A percentile compares a stretch with the other conserved stretches of the same genome.
Evolutionary conservation across 2,888 invertebrate genomes (phyloP).

Genomic region (Bombylius discolor): DNA sequence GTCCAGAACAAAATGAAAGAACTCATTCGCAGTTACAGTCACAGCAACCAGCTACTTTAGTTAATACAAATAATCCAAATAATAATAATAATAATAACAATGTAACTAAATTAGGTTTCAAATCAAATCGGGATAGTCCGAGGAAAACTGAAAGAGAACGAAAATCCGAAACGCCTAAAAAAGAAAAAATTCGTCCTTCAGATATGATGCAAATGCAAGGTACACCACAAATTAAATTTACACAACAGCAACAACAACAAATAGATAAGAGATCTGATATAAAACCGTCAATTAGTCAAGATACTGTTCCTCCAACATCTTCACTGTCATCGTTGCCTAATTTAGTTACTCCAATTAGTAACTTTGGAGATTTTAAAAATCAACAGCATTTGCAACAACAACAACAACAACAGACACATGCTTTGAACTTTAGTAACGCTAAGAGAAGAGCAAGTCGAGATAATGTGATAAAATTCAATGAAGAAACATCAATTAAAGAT

Average conservation of each 20-base stretch:
- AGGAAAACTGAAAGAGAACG: slow-evolving; percentile 24
- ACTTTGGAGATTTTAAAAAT: not conserved
- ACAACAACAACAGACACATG: not conserved
- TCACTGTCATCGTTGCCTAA: not conserved
- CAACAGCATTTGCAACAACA: not conserved
- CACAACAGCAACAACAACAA: slow-evolving; percentile 9
- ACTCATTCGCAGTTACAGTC: slow-evolving; percentile 8
- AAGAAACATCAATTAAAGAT: slow-evolving; percentile 10
- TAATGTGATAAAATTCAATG: not conserved
- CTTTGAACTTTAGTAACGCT: slow-evolving; percentile 6
- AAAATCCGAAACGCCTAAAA: slow-evolving; percentile 24
- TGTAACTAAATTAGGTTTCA: slow-evolving; percentile 13
- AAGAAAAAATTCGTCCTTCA: slow-evolving; percentile 28
- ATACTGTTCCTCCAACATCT: not conserved
- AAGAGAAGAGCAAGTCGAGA: slow-evolving; percentile 5
- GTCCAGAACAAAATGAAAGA: slow-evolving; percentile 35
- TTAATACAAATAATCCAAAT: slow-evolving; percentile 9
- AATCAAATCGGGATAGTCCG: slow-evolving; percentile 28
- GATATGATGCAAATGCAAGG: not conserved
- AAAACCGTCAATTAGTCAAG: not conserved
- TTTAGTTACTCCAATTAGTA: not conserved
- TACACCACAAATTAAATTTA: not conserved
- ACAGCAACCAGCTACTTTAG: slow-evolving; percentile 16
- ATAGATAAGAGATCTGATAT: not conserved
- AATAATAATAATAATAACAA: slow-evolving; percentile 10